Conservation (phyloP, 2,113 vertebrate species). For the Hemiscyllium ocellatum region DNA sequence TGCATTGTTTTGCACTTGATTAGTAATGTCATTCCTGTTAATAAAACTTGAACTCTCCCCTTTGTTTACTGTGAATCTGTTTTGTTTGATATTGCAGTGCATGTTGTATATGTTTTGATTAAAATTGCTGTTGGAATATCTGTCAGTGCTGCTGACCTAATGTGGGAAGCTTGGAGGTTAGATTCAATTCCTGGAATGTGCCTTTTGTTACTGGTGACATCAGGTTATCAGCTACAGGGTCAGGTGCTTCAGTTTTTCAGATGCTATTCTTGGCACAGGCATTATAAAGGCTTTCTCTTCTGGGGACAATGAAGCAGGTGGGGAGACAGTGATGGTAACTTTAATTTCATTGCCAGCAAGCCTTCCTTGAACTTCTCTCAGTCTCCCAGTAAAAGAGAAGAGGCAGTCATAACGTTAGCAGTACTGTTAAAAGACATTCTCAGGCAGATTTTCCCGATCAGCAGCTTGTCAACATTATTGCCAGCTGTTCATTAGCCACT, state of each 20-base stretch:
- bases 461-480: background rate
- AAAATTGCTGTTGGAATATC: background rate
- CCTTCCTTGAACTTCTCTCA: background rate
- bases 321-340: background rate
- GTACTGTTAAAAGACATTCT: background rate
- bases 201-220: background rate
- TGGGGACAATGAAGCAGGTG: background rate
- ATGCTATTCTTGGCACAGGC: background rate
- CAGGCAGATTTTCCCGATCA: background rate
- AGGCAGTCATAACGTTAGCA: background rate
- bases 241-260: background rate
- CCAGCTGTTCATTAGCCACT: background rate
- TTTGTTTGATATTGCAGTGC: background rate
- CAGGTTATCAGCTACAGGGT: background rate
- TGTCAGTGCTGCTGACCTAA: background rate
- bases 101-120: background rate
- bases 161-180: background rate
- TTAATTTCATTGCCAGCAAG: background rate
- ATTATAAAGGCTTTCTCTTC: background rate
- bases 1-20: background rate
- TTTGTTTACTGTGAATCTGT: conserved; percentile 8
- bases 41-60: conserved; percentile 4
- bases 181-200: background rate
- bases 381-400: background rate
- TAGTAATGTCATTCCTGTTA: background rate